Conservation (phyloP, 2,888 invertebrate species). For the Microchrysa polita region DNA sequence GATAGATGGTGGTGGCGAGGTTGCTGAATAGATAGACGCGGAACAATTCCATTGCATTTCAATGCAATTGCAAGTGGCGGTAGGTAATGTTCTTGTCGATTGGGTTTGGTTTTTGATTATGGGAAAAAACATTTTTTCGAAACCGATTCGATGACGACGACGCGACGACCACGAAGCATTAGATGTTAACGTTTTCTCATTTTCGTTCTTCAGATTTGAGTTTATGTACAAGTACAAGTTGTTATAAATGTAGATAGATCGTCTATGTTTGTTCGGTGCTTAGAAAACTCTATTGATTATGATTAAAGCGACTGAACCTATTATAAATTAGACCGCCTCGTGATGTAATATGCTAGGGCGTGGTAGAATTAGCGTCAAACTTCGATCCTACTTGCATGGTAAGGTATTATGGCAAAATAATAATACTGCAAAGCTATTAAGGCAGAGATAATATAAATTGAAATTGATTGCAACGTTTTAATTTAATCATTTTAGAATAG, state of each 20-base stretch:
- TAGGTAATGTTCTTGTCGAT: slow-evolving; percentile 47
- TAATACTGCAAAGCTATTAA: slow-evolving; percentile 15
- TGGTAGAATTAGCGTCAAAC: slow-evolving; percentile 28
- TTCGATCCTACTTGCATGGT: slow-evolving; percentile 6
- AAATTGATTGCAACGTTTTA: background rate
- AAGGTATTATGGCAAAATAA: slow-evolving; percentile 2
- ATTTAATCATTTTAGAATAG: background rate
- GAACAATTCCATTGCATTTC: slow-evolving; percentile 10
- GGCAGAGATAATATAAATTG: slow-evolving; percentile 14
- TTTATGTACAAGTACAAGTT: too few species aligned
- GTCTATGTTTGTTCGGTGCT: slow-evolving; percentile 17
- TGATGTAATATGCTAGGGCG: slow-evolving; percentile 32
- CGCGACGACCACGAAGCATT: slow-evolving; percentile 15
- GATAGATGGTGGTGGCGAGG: background rate
- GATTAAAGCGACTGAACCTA: background rate
- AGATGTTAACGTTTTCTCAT: slow-evolving; percentile 14
- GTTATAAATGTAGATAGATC: too few species aligned
- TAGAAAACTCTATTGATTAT: slow-evolving; percentile 6
- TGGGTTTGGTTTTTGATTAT: slow-evolving; percentile 42
- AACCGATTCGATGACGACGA: too few species aligned
- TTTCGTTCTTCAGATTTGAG: slow-evolving; percentile 5
- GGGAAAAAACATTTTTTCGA: slow-evolving; percentile 33
- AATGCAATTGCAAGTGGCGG: slow-evolving; percentile 37
- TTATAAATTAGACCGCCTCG: slow-evolving; percentile 20
- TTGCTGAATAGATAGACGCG: background rate